A percentile compares a stretch with the other conserved stretches of the same genome.
Conservation (phyloP, 2,113 vertebrate species). For the Epinephelus lanceolatus region DNA sequence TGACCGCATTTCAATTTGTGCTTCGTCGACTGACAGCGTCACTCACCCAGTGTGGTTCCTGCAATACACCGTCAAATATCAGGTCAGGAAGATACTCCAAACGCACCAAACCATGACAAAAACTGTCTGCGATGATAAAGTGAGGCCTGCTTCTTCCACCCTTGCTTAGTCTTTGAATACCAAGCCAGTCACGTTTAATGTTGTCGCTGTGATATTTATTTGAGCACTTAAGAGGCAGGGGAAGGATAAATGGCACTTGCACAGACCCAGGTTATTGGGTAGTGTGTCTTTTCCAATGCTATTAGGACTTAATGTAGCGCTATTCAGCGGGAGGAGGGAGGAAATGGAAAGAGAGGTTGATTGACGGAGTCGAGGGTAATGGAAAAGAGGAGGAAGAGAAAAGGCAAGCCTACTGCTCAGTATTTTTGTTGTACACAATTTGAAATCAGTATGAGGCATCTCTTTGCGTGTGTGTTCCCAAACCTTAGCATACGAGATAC, state of each 20-base stretch:
- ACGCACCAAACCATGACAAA: constrained; percentile 39
- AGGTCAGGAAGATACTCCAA: neutral
- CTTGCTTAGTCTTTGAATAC: constrained; percentile 42
- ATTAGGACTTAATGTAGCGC: constrained; percentile 68
- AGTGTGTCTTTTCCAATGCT: constrained; percentile 62
- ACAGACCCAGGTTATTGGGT: constrained; percentile 52
- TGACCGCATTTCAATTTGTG: constrained; percentile 20
- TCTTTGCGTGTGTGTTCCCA: neutral
- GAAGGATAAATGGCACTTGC: constrained; percentile 43
- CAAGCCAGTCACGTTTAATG: constrained; percentile 43
- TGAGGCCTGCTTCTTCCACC: constrained; percentile 2
- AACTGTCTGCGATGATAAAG: constrained; percentile 37
- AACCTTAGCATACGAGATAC: neutral
- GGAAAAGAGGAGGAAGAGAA: neutral
- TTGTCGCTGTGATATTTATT: constrained; percentile 56
- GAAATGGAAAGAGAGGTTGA: constrained; percentile 29
- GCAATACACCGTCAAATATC: constrained; percentile 17
- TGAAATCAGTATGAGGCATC: neutral
- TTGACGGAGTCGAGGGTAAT: constrained; percentile 25
- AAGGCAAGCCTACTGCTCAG: neutral
- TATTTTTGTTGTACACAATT: neutral
- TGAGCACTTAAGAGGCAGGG: constrained; percentile 38
- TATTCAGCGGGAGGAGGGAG: constrained; percentile 15
- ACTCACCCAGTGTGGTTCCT: neutral
- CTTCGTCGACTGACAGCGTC: neutral